phyloP scores from a whole-genome alignment of 37 sponge, comb jelly and placozoan genomes.

The Mnemiopsis leidyi region DNA sequence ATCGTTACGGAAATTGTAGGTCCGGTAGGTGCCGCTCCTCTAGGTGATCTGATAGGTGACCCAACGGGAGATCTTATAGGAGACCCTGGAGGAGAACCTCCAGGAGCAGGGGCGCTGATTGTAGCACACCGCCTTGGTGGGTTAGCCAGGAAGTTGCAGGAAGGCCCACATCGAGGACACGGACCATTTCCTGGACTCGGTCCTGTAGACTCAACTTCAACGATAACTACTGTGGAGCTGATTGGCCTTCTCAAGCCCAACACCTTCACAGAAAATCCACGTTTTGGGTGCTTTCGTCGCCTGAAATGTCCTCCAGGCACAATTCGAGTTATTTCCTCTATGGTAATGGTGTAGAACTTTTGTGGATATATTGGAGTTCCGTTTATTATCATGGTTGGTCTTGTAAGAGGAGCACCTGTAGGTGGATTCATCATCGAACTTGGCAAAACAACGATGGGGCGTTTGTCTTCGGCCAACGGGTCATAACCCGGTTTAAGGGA shows the following conservation, averaged over 20 bases:
- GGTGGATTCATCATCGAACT: neutral
- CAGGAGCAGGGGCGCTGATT: neutral
- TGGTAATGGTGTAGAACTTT: constrained; percentile 15
- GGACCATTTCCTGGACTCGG: neutral
- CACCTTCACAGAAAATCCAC: neutral
- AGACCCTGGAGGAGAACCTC: neutral
- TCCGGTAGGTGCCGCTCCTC: neutral
- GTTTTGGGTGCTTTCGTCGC: neutral
- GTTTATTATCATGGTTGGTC: neutral
- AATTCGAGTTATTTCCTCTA: neutral
- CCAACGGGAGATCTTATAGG: constrained; percentile 2
- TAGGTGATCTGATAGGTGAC: neutral
- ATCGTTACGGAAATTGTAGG: neutral
- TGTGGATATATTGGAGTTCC: constrained; percentile 20
- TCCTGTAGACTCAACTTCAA: neutral
- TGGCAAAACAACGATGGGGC: neutral
- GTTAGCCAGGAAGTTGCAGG: neutral
- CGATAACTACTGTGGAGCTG: neutral
- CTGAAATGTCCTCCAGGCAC: neutral
- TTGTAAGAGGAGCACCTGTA: neutral
- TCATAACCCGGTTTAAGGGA: neutral
- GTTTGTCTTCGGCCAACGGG: neutral
- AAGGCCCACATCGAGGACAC: neutral
- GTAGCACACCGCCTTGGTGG: neutral
- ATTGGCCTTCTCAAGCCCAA: neutral